Base-by-base conservation (phyloP, 1,140 invertebrate species). In the Argopecten irradians region DNA sequence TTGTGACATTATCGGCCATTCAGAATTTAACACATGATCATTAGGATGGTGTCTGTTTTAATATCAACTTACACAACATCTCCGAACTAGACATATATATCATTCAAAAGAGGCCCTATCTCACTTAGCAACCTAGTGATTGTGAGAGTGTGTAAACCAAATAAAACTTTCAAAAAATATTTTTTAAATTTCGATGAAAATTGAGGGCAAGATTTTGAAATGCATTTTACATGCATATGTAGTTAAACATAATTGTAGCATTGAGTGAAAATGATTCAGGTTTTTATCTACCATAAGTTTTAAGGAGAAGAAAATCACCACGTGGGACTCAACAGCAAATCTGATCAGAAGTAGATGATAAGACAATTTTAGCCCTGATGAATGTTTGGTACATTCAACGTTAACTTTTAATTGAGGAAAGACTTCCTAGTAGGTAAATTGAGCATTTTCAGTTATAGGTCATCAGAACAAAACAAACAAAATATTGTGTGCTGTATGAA, bases 401-500 rank as follows among this genome's bases (percentile, higher is more conserved):
- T 71, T 7, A 3, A 71, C n/a, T 28, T n/a, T 71, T n/a, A n/a
- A n/a, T n/a, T 3, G 28, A 71, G 55, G 55, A 71, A 71, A 28
- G 1, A n/a, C 5, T n/a, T n/a, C n/a, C 19, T 71, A 3, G 1
- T 71, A 71, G n/a, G 55, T 5, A 7, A 28, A 5, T 71, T 71
- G 55, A 71, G 55, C 55, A 71, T 71, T 71, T 71, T 22, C 55
- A 71, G 55, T 71, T 28, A 71, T 71, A 71, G n/a, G 28, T 71
- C n/a, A 71, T 11, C n/a, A 71, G 7, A 39, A 71, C 55, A 71
- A 5, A 71, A 46, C n/a, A 16, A 71, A 28, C 55, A 28, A 71
- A n/a, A n/a, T n/a, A n/a, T n/a, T n/a, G n/a, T n/a, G n/a, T n/a
- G n/a, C n/a, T n/a, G n/a, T n/a, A n/a, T n/a, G n/a, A n/a, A n/a